These are phyloP conservation scores for Aix galericulata DNA, from an alignment of 2,113 vertebrate genomes.

Conservation along the genomic window DNA sequence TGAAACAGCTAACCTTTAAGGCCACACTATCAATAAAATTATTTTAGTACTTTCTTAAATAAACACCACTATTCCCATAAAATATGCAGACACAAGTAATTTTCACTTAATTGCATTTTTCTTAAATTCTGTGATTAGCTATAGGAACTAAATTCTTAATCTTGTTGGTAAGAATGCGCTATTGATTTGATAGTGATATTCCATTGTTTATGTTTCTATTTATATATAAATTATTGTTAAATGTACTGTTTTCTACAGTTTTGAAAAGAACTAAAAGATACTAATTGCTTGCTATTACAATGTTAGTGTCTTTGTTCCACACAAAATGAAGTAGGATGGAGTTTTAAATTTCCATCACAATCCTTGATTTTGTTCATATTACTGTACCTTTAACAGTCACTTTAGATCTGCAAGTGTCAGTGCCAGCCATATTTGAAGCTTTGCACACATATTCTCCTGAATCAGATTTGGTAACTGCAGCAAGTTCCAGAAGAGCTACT, in stretches of 20 bases:
- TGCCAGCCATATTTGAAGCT: slow-evolving; percentile 90
- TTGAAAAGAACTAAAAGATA: background rate
- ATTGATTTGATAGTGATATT: background rate
- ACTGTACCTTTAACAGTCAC: slow-evolving; percentile 91
- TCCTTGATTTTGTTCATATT: background rate
- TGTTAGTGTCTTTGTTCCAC: background rate
- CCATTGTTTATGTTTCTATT: background rate
- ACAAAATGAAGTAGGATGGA: background rate
- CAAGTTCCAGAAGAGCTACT: slow-evolving; percentile 86
- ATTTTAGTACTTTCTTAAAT: background rate
- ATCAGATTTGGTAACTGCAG: slow-evolving; percentile 79
- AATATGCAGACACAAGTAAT: background rate
- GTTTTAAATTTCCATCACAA: background rate
- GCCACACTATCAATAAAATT: background rate
- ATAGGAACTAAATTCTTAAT: background rate
- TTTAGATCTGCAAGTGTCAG: slow-evolving; percentile 90
- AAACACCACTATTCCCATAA: background rate
- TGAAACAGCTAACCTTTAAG: background rate
- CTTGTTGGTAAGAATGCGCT: background rate
- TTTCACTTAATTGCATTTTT: background rate
- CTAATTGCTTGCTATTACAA: background rate
- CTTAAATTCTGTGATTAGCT: background rate
- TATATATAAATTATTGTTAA: background rate
- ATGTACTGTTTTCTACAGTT: background rate
- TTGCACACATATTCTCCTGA: slow-evolving; percentile 95